Evolutionary conservation across 1,140 invertebrate species (phyloP), one percentile per base, ranked within the genome.

Genomic region (Hormaphis cornu): DNA sequence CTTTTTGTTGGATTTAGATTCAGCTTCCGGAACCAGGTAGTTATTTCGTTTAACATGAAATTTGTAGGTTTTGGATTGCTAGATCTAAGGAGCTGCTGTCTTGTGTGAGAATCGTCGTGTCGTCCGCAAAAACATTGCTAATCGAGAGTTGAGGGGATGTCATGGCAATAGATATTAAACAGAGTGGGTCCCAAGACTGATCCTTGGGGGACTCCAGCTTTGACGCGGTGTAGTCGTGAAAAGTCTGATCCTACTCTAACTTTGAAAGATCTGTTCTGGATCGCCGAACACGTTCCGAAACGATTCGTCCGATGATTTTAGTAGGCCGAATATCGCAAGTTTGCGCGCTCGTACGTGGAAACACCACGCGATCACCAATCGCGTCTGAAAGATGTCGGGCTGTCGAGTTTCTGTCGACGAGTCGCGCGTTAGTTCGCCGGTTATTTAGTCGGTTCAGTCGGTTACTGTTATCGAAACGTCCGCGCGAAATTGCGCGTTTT

Each of bases 191-290:
- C 35, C 7, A 71, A 18, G 16, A 66, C 37, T 16, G 20, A 48
- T 7, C 73, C 73, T 53, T 74, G 73, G 18, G 71, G 70, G 3
- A 71, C 70, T 40, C 53, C 70, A 7, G 54, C 56, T 8, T 20
- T 10, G 28, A 66, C 14, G 4, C n/a, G 28, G 3, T 24, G 7
- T 20, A 14, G 12, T 8, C 35, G 18, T 10, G 46, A 72, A n/a
- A 20, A 12, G 1, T 24, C 20, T 20, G 28, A 24, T 28, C 50
- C 70, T 40, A 33, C n/a, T 44, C 24, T 40, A 35, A 71, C 44
- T 18, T 20, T 8, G 28, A 71, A 71, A 24, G 30, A 44, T n/a
- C 69, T n/a, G 16, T 28, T 26, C n/a, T n/a, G n/a, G n/a, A n/a
- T n/a, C n/a, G n/a, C n/a, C n/a, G n/a, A n/a, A n/a, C n/a, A n/a